phyloP scores from a whole-genome alignment of 2,797 vertebrate genomes.

The Danio aesculapii region DNA sequence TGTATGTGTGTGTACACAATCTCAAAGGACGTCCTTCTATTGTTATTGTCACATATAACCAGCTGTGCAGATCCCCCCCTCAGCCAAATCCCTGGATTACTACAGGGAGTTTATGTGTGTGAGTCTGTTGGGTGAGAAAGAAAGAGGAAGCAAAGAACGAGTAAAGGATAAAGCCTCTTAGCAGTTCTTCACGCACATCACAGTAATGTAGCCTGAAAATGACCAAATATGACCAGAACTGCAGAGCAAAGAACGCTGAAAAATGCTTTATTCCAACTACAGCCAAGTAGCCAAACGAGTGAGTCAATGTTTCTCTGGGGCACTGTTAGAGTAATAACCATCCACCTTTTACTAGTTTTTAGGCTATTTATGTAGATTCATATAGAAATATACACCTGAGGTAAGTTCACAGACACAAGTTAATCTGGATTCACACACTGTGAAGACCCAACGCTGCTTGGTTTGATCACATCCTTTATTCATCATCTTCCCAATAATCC shows the following conservation, averaged over 20 bases:
- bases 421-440: neutral
- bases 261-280: neutral
- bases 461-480: constrained; percentile 1
- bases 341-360: neutral
- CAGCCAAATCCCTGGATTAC: constrained; percentile 66
- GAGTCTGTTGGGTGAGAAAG: constrained; percentile 6
- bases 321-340: neutral
- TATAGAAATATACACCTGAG: neutral
- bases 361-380: neutral
- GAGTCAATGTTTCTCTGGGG: neutral
- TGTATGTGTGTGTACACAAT: constrained; percentile 25
- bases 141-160: constrained; percentile 20
- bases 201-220: constrained; percentile 21
- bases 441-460: neutral
- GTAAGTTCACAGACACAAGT: neutral
- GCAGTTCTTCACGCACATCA: constrained; percentile 25
- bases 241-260: neutral
- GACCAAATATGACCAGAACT: constrained; percentile 35
- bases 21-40: constrained; percentile 45
- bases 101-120: constrained; percentile 6
- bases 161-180: constrained; percentile 45
- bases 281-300: neutral
- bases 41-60: constrained; percentile 57
- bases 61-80: constrained; percentile 62
- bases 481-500: neutral